Base-by-base conservation (phyloP, 2,888 invertebrate species). In the Melieria crassipennis region DNA sequence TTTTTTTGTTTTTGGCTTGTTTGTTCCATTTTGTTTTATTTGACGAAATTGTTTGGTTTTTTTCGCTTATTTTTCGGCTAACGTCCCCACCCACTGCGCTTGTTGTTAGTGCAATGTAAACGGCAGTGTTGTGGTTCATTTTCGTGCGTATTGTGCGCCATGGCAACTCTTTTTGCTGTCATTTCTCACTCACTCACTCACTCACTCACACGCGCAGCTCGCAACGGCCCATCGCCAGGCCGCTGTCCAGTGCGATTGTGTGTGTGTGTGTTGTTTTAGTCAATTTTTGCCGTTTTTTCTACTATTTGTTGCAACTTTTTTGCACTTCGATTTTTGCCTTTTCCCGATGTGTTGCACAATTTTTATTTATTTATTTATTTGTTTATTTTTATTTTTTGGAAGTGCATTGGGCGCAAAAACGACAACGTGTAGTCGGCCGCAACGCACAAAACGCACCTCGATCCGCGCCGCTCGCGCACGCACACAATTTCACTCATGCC, bases 41-140 rank as follows among this genome's bases (percentile, higher is more conserved):
- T 61, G 13, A 56, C 63, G 46, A 50, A 57, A 45, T 64, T 64
- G 13, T 65, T 64, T 58, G 48, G 43, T 43, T 63, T 67, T 67
- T 56, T 67, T 42, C 42, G 10, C 63, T 64, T 57, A 63, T 69
- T 57, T 69, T 69, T 63, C 69, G 57, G 63, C 63, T 69, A 63
- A 63, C 63, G 63, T 57, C 63, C 52, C 52, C n/a, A 52, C 67
- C 73, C 70, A 65, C 42, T 62, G 56, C 62, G 66, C 62, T 69
- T 68, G 46, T 73, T 68, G 71, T 68, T 72, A 55, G 30, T 60
- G 71, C 64, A 30, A 7, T 47, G 65, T n/a, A 62, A 65, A 57
- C 65, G 69, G 61, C 75, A 78, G 72, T 72, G 75, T 74, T 76
- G 76, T 76, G 76, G 76, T 78, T 75, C 76, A 77, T 78, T 79